A percentile compares a stretch with the other conserved stretches of the same genome.
Evolutionary conservation across 2,113 vertebrate genomes (phyloP).

Genomic region (Cranoglanis bouderius): DNA sequence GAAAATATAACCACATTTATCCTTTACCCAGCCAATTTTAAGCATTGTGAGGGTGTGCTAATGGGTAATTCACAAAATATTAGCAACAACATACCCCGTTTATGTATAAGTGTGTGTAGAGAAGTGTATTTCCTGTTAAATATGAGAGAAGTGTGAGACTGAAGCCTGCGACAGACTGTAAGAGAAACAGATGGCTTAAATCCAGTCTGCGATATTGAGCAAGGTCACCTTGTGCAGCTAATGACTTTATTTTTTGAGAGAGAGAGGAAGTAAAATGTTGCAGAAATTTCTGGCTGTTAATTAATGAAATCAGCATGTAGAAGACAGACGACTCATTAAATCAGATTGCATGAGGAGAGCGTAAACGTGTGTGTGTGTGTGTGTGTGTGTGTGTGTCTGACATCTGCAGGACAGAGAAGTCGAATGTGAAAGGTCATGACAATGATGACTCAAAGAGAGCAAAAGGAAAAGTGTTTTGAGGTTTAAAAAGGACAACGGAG

Average conservation of each 20-base stretch:
- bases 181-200: slow-evolving; percentile 28
- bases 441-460: neutral
- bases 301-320: slow-evolving; percentile 41
- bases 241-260: slow-evolving; percentile 30
- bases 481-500: neutral
- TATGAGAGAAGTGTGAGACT: neutral
- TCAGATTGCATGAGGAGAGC: neutral
- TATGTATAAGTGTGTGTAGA: neutral
- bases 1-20: neutral
- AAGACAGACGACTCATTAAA: slow-evolving; percentile 37
- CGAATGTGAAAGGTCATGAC: slow-evolving; percentile 18
- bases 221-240: slow-evolving; percentile 29
- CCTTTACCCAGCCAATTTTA: neutral
- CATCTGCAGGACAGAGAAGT: neutral
- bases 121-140: neutral
- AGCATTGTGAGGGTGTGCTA: neutral
- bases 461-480: neutral
- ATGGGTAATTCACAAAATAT: neutral
- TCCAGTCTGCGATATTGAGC: slow-evolving; percentile 26
- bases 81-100: neutral
- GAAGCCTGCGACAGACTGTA: neutral
- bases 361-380: neutral
- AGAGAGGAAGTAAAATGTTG: neutral
- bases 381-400: neutral
- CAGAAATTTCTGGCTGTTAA: slow-evolving; percentile 19